phyloP scores from a whole-genome alignment of 2,797 vertebrate species.

The Cyprinodon diabolis region DNA sequence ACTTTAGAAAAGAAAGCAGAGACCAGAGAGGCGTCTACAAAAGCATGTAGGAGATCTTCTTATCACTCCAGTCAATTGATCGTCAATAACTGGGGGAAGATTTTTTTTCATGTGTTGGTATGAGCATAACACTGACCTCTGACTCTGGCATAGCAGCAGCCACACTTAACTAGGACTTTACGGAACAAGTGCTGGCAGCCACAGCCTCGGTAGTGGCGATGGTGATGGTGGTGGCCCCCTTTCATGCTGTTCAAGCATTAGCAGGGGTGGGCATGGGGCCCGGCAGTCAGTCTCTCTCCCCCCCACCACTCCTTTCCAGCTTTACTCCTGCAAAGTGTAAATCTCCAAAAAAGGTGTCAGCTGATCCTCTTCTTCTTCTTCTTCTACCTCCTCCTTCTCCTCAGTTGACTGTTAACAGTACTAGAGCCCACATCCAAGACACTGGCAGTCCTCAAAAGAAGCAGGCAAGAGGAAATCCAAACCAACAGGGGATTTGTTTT shows the following conservation, averaged over 20 bases:
- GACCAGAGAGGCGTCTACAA: constrained; percentile 42
- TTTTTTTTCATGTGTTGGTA: constrained; percentile 1
- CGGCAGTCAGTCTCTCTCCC: constrained; percentile 42
- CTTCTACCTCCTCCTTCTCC: constrained; percentile 31
- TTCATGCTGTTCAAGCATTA: constrained; percentile 87
- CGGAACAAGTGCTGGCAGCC: constrained; percentile 94
- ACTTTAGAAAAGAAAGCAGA: constrained; percentile 46
- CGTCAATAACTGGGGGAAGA: constrained; percentile 1
- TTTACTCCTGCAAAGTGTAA: constrained; percentile 58
- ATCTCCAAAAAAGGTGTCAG: constrained; percentile 60
- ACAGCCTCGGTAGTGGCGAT: constrained; percentile 84
- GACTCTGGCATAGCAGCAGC: constrained; percentile 91
- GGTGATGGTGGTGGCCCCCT: constrained; percentile 82
- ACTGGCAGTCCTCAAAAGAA: constrained; percentile 46
- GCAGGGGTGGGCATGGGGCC: constrained; percentile 80
- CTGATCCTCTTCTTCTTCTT: constrained; percentile 11
- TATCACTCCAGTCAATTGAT: constrained; percentile 35
- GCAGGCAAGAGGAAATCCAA: constrained; percentile 11
- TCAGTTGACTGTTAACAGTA: constrained; percentile 47
- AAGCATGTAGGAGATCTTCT: constrained; percentile 1
- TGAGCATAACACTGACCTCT: constrained; percentile 86
- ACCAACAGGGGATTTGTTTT: not conserved
- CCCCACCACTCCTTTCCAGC: constrained; percentile 11
- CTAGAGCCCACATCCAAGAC: constrained; percentile 62
- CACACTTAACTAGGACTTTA: constrained; percentile 94